These are phyloP conservation scores for Artemia sinica DNA, from an alignment of 2,888 invertebrate genomes.

Conservation along the genomic window DNA sequence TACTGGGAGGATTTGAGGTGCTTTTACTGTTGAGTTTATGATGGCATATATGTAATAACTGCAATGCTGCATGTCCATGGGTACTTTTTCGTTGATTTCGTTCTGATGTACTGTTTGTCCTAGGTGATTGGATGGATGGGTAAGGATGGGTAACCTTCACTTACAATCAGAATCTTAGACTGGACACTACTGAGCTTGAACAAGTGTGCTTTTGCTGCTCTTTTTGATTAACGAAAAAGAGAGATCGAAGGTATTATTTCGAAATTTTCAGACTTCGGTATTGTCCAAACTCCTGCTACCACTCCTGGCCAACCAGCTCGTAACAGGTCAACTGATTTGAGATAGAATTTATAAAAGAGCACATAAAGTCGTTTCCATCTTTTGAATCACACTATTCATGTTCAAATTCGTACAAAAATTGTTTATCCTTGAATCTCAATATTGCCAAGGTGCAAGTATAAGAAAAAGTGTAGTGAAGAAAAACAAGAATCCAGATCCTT, in stretches of 20 bases:
- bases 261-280: slow-evolving; percentile 7
- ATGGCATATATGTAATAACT: no score
- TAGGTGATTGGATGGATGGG: no score
- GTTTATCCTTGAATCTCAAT: slow-evolving; percentile 12
- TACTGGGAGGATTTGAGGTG: no score
- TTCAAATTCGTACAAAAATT: neutral
- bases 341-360: slow-evolving; percentile 10
- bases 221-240: slow-evolving; percentile 5
- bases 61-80: no score
- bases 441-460: slow-evolving; percentile 8
- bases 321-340: slow-evolving; percentile 6
- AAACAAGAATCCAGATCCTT: slow-evolving; percentile 9
- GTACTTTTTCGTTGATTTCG: no score
- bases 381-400: neutral
- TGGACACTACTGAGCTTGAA: slow-evolving; percentile 10
- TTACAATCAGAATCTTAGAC: neutral
- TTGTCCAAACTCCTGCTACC: slow-evolving; percentile 12
- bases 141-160: no score
- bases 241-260: slow-evolving; percentile 8
- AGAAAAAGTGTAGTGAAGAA: slow-evolving; percentile 12
- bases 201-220: slow-evolving; percentile 10
- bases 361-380: slow-evolving; percentile 6
- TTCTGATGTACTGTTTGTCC: no score
- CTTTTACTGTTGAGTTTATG: no score
- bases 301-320: slow-evolving; percentile 6